These are phyloP conservation scores for Luffia ferchaultella DNA, from an alignment of 2,888 invertebrate genomes.

Conservation along the genomic window DNA sequence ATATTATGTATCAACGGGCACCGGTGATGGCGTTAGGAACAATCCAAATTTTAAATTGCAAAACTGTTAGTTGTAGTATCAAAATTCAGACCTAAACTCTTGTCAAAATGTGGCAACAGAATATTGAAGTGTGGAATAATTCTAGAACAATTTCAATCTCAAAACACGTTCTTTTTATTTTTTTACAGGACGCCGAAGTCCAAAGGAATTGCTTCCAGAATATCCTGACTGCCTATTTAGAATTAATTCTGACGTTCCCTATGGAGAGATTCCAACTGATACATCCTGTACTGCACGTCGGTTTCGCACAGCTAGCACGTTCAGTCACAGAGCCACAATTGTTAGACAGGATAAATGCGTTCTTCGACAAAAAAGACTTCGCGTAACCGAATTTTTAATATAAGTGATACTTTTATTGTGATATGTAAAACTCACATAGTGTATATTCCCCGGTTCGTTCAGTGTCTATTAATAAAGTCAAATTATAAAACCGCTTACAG, in stretches of 20 bases:
- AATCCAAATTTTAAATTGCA: too few species aligned
- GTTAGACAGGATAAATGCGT: constrained; percentile 59
- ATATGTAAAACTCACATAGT: constrained; percentile 8
- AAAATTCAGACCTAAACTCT: too few species aligned
- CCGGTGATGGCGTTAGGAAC: too few species aligned
- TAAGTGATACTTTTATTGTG: constrained; percentile 27
- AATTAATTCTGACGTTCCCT: constrained; percentile 73
- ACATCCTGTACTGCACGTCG: constrained; percentile 47
- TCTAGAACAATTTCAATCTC: too few species aligned
- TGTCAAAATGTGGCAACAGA: too few species aligned
- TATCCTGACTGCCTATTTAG: constrained; percentile 85
- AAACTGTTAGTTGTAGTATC: too few species aligned
- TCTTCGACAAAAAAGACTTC: constrained; percentile 56
- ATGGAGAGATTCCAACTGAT: constrained; percentile 64
- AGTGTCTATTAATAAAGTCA: constrained; percentile 48
- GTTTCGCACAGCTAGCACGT: constrained; percentile 50
- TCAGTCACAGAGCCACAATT: constrained; percentile 54
- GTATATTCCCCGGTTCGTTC: constrained; percentile 45
- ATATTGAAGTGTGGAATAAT: too few species aligned
- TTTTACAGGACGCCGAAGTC: constrained; percentile 80
- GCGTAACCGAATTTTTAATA: constrained; percentile 40
- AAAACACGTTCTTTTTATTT: constrained; percentile 5
- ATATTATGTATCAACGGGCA: too few species aligned
- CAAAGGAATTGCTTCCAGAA: constrained; percentile 86
- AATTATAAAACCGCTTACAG: constrained; percentile 21